Evolutionary conservation across 2,888 invertebrate genomes (phyloP).

Genomic region (Chrysolina americana): DNA sequence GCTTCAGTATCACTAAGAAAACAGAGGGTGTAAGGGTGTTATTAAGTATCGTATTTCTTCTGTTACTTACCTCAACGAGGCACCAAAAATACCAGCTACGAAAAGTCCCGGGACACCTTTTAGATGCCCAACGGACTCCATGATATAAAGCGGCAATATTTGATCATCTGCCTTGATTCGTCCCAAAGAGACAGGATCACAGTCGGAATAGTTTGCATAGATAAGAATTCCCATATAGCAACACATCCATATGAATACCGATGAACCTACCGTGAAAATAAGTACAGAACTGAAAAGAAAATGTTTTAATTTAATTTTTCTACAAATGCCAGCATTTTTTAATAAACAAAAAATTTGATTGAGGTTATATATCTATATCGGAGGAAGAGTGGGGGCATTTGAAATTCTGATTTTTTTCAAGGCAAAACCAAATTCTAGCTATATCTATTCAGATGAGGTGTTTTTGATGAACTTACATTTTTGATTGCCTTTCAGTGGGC

Average conservation of each 20-base stretch:
- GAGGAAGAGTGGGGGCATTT: too few species aligned
- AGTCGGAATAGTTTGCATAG: conserved; percentile 78
- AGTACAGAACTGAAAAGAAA: conserved; percentile 73
- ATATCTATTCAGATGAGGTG: too few species aligned
- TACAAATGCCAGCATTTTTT: not conserved
- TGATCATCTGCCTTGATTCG: conserved; percentile 78
- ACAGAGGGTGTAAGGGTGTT: too few species aligned
- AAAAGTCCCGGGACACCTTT: conserved; percentile 90
- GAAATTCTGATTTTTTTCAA: too few species aligned
- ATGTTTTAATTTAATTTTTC: too few species aligned
- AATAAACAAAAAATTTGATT: not conserved
- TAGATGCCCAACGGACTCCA: conserved; percentile 80
- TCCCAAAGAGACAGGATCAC: conserved; percentile 77
- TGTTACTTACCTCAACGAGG: conserved; percentile 79
- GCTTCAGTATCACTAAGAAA: too few species aligned
- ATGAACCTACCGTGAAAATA: conserved; percentile 80
- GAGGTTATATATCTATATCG: too few species aligned
- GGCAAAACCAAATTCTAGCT: too few species aligned
- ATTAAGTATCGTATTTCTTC: too few species aligned
- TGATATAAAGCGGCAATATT: conserved; percentile 87
- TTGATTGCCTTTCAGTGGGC: conserved; percentile 78
- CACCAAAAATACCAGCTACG: conserved; percentile 91
- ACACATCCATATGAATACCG: conserved; percentile 79
- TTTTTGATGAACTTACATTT: conserved; percentile 69
- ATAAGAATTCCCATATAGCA: conserved; percentile 83